Conservation (phyloP, 2,113 vertebrate genomes). For the Chaetura pelagica region DNA sequence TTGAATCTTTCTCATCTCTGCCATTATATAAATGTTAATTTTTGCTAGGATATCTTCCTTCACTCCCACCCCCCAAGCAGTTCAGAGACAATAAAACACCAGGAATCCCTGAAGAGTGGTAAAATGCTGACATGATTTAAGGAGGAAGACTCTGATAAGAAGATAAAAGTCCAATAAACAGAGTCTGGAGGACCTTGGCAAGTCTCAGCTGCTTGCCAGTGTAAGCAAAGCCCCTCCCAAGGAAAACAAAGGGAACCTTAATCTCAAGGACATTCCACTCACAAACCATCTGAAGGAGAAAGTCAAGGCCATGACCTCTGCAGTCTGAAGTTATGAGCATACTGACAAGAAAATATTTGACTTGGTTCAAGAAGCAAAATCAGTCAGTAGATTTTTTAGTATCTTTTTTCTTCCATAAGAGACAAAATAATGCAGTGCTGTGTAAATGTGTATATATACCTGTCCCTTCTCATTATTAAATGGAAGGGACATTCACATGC, state of each 20-base stretch:
- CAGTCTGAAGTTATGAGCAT: constrained; percentile 81
- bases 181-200: constrained; percentile 84
- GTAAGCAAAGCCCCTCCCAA: constrained; percentile 84
- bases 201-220: constrained; percentile 79
- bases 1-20: constrained; percentile 30
- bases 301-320: constrained; percentile 79
- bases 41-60: constrained; percentile 68
- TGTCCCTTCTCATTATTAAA: neutral
- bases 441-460: neutral
- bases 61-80: constrained; percentile 73
- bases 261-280: constrained; percentile 81
- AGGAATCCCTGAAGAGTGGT: constrained; percentile 82
- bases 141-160: constrained; percentile 85
- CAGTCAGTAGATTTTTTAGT: constrained; percentile 78
- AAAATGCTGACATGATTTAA: constrained; percentile 87
- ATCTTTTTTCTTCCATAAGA: constrained; percentile 63
- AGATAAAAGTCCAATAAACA: constrained; percentile 90
- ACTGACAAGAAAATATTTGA: constrained; percentile 86
- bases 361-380: constrained; percentile 83
- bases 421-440: constrained; percentile 38
- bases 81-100: constrained; percentile 84
- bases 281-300: constrained; percentile 82
- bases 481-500: neutral
- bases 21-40: constrained; percentile 76
- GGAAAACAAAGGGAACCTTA: constrained; percentile 82